Evolutionary conservation across 1,140 invertebrate species (phyloP).

Genomic region (Drosophila equinoxialis): DNA sequence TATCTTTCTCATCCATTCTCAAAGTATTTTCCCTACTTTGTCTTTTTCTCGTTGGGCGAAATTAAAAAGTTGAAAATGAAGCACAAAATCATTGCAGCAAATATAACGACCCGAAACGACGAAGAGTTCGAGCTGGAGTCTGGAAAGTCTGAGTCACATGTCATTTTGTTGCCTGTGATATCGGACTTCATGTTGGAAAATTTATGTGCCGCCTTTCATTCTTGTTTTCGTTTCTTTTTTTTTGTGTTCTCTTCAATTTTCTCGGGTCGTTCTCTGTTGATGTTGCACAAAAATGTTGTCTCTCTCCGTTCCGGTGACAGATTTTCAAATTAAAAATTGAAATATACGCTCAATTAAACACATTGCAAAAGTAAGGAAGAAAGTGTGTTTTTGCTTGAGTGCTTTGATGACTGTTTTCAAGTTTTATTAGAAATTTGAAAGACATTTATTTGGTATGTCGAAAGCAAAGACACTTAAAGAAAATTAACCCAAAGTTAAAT

Average conservation of each 20-base stretch:
- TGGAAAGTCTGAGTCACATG: conserved; percentile 41
- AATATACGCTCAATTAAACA: conserved; percentile 31
- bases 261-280: neutral
- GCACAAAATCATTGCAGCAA: conserved; percentile 20
- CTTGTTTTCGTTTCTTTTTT: neutral
- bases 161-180: conserved; percentile 49
- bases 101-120: conserved; percentile 31
- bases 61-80: conserved; percentile 60
- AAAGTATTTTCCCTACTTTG: conserved; percentile 67
- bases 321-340: conserved; percentile 44
- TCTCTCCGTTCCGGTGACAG: conserved; percentile 14
- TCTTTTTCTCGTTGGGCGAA: conserved; percentile 41
- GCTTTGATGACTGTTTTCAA: conserved; percentile 8
- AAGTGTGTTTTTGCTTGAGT: neutral
- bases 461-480: neutral
- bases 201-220: conserved; percentile 50
- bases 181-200: conserved; percentile 38
- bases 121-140: neutral
- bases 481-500: neutral
- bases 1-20: neutral
- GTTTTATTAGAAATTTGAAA: conserved; percentile 3
- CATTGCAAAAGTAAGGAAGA: neutral
- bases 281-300: conserved; percentile 25
- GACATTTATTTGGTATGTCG: conserved; percentile 6
- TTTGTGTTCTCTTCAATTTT: neutral